These are phyloP conservation scores for Theretra japonica DNA, from an alignment of 2,888 invertebrate species.

Conservation along the genomic window DNA sequence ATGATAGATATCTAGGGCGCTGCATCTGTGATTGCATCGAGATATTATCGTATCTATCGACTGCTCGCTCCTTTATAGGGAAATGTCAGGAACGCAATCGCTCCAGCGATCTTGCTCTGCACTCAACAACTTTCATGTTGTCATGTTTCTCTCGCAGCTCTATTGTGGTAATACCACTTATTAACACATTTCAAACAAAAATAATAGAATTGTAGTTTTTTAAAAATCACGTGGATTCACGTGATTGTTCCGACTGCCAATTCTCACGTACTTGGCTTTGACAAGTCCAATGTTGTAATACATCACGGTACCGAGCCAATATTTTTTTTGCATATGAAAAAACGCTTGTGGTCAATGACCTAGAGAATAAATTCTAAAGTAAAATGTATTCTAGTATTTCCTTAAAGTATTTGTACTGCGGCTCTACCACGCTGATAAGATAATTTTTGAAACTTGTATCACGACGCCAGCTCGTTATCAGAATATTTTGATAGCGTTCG, in stretches of 20 bases:
- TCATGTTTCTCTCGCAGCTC: neutral
- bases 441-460: constrained; percentile 72
- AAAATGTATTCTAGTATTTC: constrained; percentile 55
- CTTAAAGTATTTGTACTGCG: constrained; percentile 68
- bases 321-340: constrained; percentile 41
- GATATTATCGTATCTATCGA: constrained; percentile 56
- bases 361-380: constrained; percentile 39
- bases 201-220: constrained; percentile 29
- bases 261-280: constrained; percentile 43
- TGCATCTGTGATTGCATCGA: constrained; percentile 64
- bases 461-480: constrained; percentile 63
- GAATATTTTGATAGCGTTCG: constrained; percentile 58
- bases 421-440: constrained; percentile 68
- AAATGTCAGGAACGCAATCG: constrained; percentile 35
- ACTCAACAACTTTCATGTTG: neutral
- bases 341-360: constrained; percentile 51
- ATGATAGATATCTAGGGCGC: constrained; percentile 69
- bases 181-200: neutral
- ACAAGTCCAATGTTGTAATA: constrained; percentile 40
- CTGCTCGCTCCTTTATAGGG: constrained; percentile 38
- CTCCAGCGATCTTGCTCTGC: constrained; percentile 28
- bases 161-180: neutral
- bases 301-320: constrained; percentile 49
- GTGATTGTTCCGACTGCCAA: constrained; percentile 51
- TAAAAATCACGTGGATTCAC: constrained; percentile 42